phyloP scores from a whole-genome alignment of 1,140 invertebrate species.

The Bombus consobrinus region DNA sequence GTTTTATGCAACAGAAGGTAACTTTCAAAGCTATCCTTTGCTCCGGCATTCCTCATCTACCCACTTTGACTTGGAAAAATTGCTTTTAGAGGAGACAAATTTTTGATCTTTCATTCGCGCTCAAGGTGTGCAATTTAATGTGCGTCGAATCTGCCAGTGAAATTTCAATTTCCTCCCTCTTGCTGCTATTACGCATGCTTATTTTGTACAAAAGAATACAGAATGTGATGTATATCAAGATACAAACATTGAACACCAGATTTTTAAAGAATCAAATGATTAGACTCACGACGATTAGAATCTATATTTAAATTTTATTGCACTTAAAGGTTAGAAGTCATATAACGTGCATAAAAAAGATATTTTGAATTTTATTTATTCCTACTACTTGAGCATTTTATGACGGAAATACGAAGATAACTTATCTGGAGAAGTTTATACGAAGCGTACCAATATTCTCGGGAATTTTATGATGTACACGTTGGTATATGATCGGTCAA shows the following conservation, averaged over 20 bases:
- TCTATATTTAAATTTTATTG: background rate
- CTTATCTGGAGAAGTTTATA: background rate
- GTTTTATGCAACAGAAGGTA: conserved; percentile 16
- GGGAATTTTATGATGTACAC: background rate
- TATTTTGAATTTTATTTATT: background rate
- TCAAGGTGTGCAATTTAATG: conserved; percentile 14
- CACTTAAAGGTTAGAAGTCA: background rate
- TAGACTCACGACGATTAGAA: background rate
- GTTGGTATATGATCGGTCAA: background rate
- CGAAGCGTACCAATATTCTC: background rate
- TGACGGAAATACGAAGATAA: background rate
- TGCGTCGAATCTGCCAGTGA: conserved; percentile 10
- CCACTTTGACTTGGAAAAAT: conserved; percentile 51
- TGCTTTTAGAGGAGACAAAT: conserved; percentile 21
- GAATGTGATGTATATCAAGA: background rate
- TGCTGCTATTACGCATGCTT: background rate
- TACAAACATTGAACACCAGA: background rate
- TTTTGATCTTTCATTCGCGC: conserved; percentile 40
- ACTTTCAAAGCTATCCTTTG: background rate
- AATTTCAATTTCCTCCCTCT: conserved; percentile 22
- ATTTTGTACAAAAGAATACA: background rate
- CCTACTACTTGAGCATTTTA: background rate
- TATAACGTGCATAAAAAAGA: background rate
- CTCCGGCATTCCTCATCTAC: conserved; percentile 21
- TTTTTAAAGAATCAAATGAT: background rate